Percentiles rank a stretch among this genome's conserved stretches.
phyloP scores from a whole-genome alignment of 2,888 invertebrate genomes.

The Beris chalybata region DNA sequence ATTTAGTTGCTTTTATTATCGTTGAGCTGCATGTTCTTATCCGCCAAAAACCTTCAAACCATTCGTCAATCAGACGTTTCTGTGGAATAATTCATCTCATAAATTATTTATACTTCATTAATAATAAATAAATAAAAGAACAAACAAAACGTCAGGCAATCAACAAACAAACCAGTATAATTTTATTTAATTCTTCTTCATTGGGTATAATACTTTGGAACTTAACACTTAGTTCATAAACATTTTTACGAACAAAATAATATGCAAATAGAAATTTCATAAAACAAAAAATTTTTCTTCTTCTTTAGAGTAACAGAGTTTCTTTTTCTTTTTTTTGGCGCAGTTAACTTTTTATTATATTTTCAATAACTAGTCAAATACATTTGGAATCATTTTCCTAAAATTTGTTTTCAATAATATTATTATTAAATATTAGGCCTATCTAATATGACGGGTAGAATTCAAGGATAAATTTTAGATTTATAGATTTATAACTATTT shows the following conservation, averaged over 20 bases:
- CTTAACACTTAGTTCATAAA: slow-evolving; percentile 16
- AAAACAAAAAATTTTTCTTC: background rate
- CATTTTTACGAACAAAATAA: slow-evolving; percentile 14
- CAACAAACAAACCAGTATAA: slow-evolving; percentile 54
- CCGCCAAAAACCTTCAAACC: too few species aligned
- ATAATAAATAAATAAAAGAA: slow-evolving; percentile 15
- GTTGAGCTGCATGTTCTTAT: too few species aligned
- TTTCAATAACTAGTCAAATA: background rate
- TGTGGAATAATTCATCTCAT: too few species aligned
- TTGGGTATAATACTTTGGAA: slow-evolving; percentile 42
- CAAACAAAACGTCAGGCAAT: slow-evolving; percentile 41
- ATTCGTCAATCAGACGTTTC: too few species aligned
- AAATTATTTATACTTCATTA: too few species aligned
- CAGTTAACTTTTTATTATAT: slow-evolving; percentile 5
- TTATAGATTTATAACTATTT: too few species aligned
- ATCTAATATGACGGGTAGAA: too few species aligned
- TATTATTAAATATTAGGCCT: slow-evolving; percentile 21
- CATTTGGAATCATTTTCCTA: background rate
- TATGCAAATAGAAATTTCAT: slow-evolving; percentile 5
- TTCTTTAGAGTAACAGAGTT: background rate
- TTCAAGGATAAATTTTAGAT: too few species aligned
- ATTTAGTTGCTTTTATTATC: too few species aligned
- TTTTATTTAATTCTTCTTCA: slow-evolving; percentile 51
- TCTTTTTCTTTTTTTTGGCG: slow-evolving; percentile 10
- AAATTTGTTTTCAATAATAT: slow-evolving; percentile 5